Base-by-base conservation (phyloP, 1,140 invertebrate species). In the Amyelois transitella region DNA sequence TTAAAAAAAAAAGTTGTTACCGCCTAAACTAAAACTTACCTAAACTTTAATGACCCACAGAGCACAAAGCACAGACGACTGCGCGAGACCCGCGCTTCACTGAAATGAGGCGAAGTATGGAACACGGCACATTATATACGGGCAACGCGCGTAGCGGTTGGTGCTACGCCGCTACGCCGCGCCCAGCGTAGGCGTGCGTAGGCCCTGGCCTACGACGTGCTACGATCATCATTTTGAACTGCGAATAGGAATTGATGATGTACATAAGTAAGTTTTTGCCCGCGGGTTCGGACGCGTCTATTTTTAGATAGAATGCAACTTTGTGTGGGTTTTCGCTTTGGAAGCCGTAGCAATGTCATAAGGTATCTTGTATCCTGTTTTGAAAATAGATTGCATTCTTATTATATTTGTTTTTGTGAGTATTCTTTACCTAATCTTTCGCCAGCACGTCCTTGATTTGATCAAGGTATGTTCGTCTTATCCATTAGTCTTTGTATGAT, bases 141-240 rank as follows among this genome's bases (percentile, higher is more conserved):
- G 50, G 55, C 53, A 51, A 52, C 47, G 63, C 56, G 63, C 66
- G 64, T 76, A 75, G 69, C 67, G 77, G 77, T 77, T 78, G 77
- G 73, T 72, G 62, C 75, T 76, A 70, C 62, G 60, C 43, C 54
- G 60, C 62, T 71, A 79, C 74, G 72, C 75, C 76, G 68, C 77
- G 76, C 77, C 76, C 80, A 58, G 68, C 77, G 81, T 84, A 80
- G 81, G 81, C 81, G 81, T 81, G 77, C 78, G 81, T 81, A 80
- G 77, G 78, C 69, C 55, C 25, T 48, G 18, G 64, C 64, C 71
- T 75, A 81, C 73, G 69, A 45, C 60, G 62, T 58, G 52, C 57
- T 62, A 61, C 52, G 55, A 14, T 43, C 7, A 20, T 55, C 10
- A 38, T 14, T 14, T 14, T 8, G 5, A 38, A 1, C 32, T 5